Evolutionary conservation across 2,797 vertebrate species (phyloP), one percentile per base, ranked within the genome.

Genomic region (Mormyrops boulengeri): DNA sequence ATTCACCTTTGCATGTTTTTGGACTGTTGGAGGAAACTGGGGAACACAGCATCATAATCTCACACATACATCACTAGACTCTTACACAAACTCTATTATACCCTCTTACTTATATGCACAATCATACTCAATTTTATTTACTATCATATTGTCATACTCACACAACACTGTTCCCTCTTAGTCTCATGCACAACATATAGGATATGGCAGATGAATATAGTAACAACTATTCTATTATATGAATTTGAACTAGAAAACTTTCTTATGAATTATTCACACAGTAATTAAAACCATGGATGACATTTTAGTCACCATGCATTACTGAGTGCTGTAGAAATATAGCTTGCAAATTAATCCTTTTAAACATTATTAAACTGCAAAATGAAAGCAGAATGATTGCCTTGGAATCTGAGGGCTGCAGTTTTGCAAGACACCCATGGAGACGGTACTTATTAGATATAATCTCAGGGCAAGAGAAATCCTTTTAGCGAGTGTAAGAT

Each of bases 391-490:
- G 62, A 34, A 8, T 89, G 69, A 88, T 11, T 30, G 62, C 89
- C 73, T 89, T 77, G 69, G 77, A 90, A 84, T 73, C 69, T 89
- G 14, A 69, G 7, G 12, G 12, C 88, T 52, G 53, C 55, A 26
- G 57, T 14, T n/a, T 80, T 89, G 89, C 53, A 30, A 90, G 93
- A 90, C 91, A 91, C 89, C 69, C 7, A 38, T 41, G 14, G 34
- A 34, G 69, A 38, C 69, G 6, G 34, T 17, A 41, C 30, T 38
- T 73, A 73, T 73, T 73, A 73, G 12, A 73, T 38, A 17, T 38
- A 73, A 41, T 38, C 69, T 73, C 69, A 41, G 69, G 38, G 77
- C 38, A 47, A 17, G 17, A 44, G 41, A 47, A 9, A n/a, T 44
- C 77, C 17, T 44, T 34, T 82, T 82, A 82, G 7, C 7, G 0